phyloP scores from a whole-genome alignment of 2,113 vertebrate species.

The Ochotona curzoniae region DNA sequence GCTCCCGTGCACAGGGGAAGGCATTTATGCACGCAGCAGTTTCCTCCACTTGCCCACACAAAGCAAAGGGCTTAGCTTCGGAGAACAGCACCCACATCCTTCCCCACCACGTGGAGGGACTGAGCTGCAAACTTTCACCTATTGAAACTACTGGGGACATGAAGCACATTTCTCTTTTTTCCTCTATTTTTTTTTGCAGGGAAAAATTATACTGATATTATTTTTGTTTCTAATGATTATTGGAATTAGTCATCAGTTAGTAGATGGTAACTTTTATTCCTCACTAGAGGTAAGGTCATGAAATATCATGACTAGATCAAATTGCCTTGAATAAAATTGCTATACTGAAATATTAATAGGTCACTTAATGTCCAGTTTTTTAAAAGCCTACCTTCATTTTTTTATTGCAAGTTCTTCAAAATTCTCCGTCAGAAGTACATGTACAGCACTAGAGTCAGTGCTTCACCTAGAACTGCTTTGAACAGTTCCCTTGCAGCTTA shows the following conservation, averaged over 20 bases:
- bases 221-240: conserved; percentile 35
- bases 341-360: conserved; percentile 29
- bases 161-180: background rate
- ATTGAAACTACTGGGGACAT: background rate
- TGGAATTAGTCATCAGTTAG: background rate
- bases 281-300: conserved; percentile 30
- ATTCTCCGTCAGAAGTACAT: background rate
- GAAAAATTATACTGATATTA: background rate
- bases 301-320: conserved; percentile 48
- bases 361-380: conserved; percentile 5
- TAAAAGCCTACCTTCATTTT: background rate
- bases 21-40: accelerated
- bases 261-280: conserved; percentile 22
- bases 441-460: background rate
- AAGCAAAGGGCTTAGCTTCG: background rate
- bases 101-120: background rate
- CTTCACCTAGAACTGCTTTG: conserved; percentile 44
- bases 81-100: background rate
- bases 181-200: background rate
- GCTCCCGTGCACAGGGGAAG: background rate
- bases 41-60: background rate
- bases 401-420: conserved; percentile 29
- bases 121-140: background rate
- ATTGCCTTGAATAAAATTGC: conserved; percentile 17
- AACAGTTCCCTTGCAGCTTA: background rate